Evolutionary conservation across 2,888 invertebrate species (phyloP).

Genomic region (Strigamia transsilvanica): DNA sequence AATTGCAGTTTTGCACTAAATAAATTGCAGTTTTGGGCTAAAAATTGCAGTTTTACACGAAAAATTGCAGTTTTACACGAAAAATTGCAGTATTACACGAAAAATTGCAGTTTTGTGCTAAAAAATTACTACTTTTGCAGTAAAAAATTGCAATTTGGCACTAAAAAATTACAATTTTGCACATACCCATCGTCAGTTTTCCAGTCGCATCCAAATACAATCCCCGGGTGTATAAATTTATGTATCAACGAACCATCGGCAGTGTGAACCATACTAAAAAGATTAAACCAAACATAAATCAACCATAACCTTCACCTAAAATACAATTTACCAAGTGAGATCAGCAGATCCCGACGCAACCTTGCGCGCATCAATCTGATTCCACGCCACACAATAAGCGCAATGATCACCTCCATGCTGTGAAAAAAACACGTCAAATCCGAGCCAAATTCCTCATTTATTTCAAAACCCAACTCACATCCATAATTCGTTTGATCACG

Average conservation of each 20-base stretch:
- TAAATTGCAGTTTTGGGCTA: no score
- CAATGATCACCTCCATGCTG: slow-evolving; percentile 51
- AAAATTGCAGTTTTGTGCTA: no score
- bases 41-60: no score
- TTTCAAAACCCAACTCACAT: slow-evolving; percentile 57
- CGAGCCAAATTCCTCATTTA: background rate
- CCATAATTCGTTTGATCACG: slow-evolving; percentile 59
- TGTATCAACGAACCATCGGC: slow-evolving; percentile 63
- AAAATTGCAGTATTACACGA: no score
- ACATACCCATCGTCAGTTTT: slow-evolving; percentile 64
- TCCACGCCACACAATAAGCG: slow-evolving; percentile 65
- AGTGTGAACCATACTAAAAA: slow-evolving; percentile 62
- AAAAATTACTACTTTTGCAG: no score
- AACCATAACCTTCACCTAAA: no score
- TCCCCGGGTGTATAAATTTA: slow-evolving; percentile 64
- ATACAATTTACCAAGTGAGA: slow-evolving; percentile 59
- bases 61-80: no score
- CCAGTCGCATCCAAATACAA: slow-evolving; percentile 66
- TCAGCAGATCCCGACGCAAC: slow-evolving; percentile 64
- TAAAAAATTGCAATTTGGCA: no score
- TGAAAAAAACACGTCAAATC: background rate
- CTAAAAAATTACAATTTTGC: no score
- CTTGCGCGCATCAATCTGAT: slow-evolving; percentile 63
- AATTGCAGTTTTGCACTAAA: no score
- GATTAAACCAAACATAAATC: slow-evolving; percentile 56